Conservation (phyloP, 2,797 vertebrate genomes). For the Propithecus deckenii region DNA sequence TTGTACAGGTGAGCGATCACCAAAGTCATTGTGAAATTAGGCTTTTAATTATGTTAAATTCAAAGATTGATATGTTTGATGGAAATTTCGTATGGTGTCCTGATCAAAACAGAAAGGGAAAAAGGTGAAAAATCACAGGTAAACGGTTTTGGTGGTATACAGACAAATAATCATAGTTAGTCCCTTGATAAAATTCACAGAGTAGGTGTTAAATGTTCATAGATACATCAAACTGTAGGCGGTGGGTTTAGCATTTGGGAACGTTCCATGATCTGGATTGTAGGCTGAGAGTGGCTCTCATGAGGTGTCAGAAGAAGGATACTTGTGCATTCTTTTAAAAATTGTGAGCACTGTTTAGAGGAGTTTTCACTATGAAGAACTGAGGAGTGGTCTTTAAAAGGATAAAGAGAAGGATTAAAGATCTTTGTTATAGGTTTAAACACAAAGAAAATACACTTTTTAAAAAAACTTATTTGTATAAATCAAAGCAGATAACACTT, state of each 20-base stretch:
- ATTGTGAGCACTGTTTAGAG: not conserved
- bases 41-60: slow-evolving; percentile 56
- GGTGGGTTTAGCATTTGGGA: slow-evolving; percentile 63
- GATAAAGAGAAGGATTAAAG: slow-evolving; percentile 32
- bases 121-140: slow-evolving; percentile 52
- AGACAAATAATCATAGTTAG: slow-evolving; percentile 58
- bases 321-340: slow-evolving; percentile 34
- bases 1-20: not conserved
- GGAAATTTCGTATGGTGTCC: slow-evolving; percentile 40
- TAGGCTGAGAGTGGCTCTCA: slow-evolving; percentile 43
- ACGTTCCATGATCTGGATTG: not conserved
- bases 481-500: slow-evolving; percentile 66
- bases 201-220: slow-evolving; percentile 17
- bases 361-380: slow-evolving; percentile 52
- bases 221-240: not conserved
- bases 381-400: slow-evolving; percentile 49
- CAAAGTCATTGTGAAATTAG: slow-evolving; percentile 59
- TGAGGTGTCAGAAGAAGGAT: slow-evolving; percentile 61
- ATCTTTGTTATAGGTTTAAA: slow-evolving; percentile 56
- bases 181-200: slow-evolving; percentile 73
- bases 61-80: slow-evolving; percentile 38
- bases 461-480: slow-evolving; percentile 51
- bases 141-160: slow-evolving; percentile 51
- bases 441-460: slow-evolving; percentile 58
- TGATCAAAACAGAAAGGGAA: slow-evolving; percentile 20